Percentiles rank a stretch among this genome's conserved stretches.
Conservation (phyloP, 1,140 invertebrate genomes). For the Papilio helenus region DNA sequence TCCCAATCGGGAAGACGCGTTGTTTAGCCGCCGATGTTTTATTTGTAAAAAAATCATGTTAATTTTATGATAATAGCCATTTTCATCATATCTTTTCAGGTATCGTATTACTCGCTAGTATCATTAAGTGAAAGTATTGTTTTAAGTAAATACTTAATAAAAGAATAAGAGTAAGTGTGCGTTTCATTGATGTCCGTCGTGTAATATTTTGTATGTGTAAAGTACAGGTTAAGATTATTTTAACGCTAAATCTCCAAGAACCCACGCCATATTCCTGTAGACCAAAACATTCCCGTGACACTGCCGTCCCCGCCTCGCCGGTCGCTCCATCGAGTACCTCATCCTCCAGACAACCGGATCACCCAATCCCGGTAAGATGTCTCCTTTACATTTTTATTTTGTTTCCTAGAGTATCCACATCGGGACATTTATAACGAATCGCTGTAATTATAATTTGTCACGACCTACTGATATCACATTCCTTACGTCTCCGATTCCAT, state of each 20-base stretch:
- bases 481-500: slow-evolving; percentile 30
- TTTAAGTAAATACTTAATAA: slow-evolving; percentile 79
- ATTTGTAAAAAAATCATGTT: slow-evolving; percentile 79
- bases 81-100: slow-evolving; percentile 77
- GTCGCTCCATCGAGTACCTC: slow-evolving; percentile 75
- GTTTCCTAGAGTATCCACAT: slow-evolving; percentile 65
- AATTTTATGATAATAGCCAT: slow-evolving; percentile 75
- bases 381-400: slow-evolving; percentile 79
- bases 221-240: slow-evolving; percentile 40
- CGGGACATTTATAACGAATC: background rate
- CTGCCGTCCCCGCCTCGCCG: slow-evolving; percentile 62
- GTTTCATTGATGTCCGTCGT: slow-evolving; percentile 54
- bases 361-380: slow-evolving; percentile 79
- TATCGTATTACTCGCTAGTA: slow-evolving; percentile 80
- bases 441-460: slow-evolving; percentile 9
- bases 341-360: slow-evolving; percentile 79
- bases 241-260: slow-evolving; percentile 67
- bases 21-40: slow-evolving; percentile 67
- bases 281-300: slow-evolving; percentile 74
- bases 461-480: slow-evolving; percentile 13
- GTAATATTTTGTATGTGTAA: slow-evolving; percentile 36
- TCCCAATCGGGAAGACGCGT: slow-evolving; percentile 61
- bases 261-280: slow-evolving; percentile 76
- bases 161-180: slow-evolving; percentile 62
- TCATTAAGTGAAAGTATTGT: slow-evolving; percentile 78